Evolutionary conservation across 2,888 invertebrate species (phyloP).

Genomic region (Pandemis heparana): DNA sequence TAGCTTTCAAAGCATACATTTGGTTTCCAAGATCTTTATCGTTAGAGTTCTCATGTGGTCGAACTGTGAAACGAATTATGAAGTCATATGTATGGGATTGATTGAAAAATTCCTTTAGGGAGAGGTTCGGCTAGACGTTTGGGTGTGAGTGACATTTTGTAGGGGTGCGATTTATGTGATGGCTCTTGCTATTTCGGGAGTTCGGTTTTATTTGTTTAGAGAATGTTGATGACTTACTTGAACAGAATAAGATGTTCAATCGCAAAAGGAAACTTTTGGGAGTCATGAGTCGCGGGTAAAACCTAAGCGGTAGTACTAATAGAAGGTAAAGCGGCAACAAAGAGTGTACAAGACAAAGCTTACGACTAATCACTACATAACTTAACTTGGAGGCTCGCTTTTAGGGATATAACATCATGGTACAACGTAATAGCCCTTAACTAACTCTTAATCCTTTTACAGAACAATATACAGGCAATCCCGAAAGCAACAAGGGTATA

Average conservation of each 20-base stretch:
- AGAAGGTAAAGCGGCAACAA: neutral
- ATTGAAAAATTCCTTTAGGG: constrained; percentile 79
- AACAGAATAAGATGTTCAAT: neutral
- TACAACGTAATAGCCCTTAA: neutral
- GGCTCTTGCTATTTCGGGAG: constrained; percentile 57
- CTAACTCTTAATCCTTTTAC: constrained; percentile 16
- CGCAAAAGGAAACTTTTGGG: neutral
- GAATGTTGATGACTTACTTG: constrained; percentile 25
- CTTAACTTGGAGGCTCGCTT: neutral
- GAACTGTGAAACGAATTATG: constrained; percentile 71
- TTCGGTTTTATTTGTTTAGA: constrained; percentile 45
- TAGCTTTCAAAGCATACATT: constrained; percentile 48
- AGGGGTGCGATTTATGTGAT: constrained; percentile 66
- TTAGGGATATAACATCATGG: neutral
- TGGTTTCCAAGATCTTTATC: constrained; percentile 63
- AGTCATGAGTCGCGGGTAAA: neutral
- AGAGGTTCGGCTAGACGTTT: constrained; percentile 66
- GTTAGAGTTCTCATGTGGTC: constrained; percentile 59
- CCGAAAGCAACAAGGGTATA: constrained; percentile 9
- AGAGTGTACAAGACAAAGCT: no score
- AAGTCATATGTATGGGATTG: constrained; percentile 73
- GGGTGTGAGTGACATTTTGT: constrained; percentile 68
- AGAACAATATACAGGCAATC: constrained; percentile 23
- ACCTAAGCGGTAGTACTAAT: no score
- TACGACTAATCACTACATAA: neutral